Base-by-base conservation (phyloP, 2,113 vertebrate species). In the Smithornis capensis region DNA sequence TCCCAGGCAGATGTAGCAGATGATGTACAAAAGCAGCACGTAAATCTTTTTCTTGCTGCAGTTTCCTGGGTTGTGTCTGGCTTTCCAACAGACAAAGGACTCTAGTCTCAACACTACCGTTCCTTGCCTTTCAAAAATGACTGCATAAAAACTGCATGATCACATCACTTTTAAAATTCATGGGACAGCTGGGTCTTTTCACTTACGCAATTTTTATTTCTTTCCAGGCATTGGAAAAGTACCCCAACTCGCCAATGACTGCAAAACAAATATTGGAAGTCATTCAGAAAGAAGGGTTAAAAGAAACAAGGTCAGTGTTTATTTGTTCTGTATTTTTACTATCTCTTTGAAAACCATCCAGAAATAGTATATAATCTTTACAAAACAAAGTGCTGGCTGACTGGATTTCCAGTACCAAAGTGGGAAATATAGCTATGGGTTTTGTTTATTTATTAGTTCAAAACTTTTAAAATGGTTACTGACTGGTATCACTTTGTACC, bases 251-350 rank as follows among this genome's bases (percentile, higher is more conserved):
- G 85, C 98, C 98, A 96, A 98, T 98, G 98, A 98, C 98, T 89
- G 98, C 98, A 97, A 98, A 98, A 94, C 98, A 98, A 97, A 98
- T 98, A 97, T 81, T 98, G 97, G 98, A 98, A 98, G 98, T 98
- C 93, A 98, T 98, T 98, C 98, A 98, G 97, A 98, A 98, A 96
- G 98, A 98, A 98, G 98, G 98, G 45, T 97, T 98, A 96, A 98
- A 98, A 97, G 98, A 98, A 98, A 98, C 98, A 98, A 98, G 98
- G 98, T 98, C 92, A 97, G 98, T 98, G 94, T 91, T 94, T 53
- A 5, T 93, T 45, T 77, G 81, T 88, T 75, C 33, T 93, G 55
- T 83, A 21, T 76, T 73, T 96, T 90, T 87, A 14, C 40, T 57
- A 3, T 78, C 57, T 90, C n/a, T 95, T 78, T 92, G 65, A 35